Base-by-base conservation (phyloP, 2,797 vertebrate species). In the Meriones psammophilus region DNA sequence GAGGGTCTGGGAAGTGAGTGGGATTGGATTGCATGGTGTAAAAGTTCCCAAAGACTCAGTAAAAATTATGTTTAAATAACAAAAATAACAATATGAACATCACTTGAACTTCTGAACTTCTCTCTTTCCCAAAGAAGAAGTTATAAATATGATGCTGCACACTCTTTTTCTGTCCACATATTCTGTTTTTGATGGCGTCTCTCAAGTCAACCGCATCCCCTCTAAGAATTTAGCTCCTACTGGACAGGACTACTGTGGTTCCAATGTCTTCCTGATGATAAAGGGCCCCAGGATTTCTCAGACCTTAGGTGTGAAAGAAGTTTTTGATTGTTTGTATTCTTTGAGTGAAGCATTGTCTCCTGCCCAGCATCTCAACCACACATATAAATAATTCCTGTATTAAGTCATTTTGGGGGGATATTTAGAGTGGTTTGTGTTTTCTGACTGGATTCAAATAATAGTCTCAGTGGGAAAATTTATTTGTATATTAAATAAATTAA, bases 341-440 rank as follows among this genome's bases (percentile, higher is more conserved):
- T 30, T 69, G 74, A 30, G 22, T 36, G 46, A 39, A 20, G 68
- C 46, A 78, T 20, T 5, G 4, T 12, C 2, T n/a, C 17, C 30
- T 28, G 13, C 18, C 18, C 79, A 36, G 68, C 36, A 79, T 60
- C 58, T 88, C 58, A 91, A 36, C 10, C 5, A 30, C 33, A 30
- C 28, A n/a, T 83, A 24, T 46, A 60, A 88, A 28, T 78, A 83
- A 85, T 15, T 71, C 30, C 39, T 26, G 5, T 87, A 46, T 69
- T 77, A 64, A 71, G 36, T 76, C 77, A 50, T 68, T 24, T 87
- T 85, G 22, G 84, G 77, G 79, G 78, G 74, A 46, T 69, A 76
- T 12, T 28, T 89, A 68, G 26, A 89, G 8, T 86, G 22, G 26
- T 92, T 81, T 92, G 15, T 80, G 7, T 77, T 92, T 92, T 90